Base-by-base conservation (phyloP, 2,888 invertebrate genomes). In the Belgica antarctica region DNA sequence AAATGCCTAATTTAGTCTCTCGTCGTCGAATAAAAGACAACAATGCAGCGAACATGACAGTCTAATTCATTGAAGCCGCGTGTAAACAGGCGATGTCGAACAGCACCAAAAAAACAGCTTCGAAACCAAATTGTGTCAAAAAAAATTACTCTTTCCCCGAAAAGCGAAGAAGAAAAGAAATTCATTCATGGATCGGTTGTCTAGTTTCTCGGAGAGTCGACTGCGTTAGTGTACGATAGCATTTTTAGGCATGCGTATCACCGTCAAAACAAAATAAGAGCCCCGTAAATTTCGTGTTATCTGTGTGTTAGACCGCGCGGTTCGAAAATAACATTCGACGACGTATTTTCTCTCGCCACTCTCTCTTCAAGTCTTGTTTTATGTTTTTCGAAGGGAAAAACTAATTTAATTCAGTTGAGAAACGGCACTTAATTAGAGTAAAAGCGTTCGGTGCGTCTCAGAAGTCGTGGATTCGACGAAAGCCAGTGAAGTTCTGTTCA, bases 251-350 rank as follows among this genome's bases (percentile, higher is more conserved):
- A 68, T 68, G 68, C 68, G 68, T 68, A 68, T 68, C 68, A 31
- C 19, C 52, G 68, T 57, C 68, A 68, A 68, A 68, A 68, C 68
- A 68, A 65, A 46, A 62, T n/a, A 46, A 52, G 27, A 59, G 4
- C 25, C 4, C n/a, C 5, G 57, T 57, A 12, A 27, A 31, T 31
- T 27, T 12, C 19, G 25, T 57, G 52, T 68, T 68, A 68, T 68
- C 68, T 46, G 41, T 65, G 65, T 65, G 46, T 65, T 65, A 27
- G 36, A 68, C 47, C 68, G 68, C 57, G 65, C 68, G 68, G 57
- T 47, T 47, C 10, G 28, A 68, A 68, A 59, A 59, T 22, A 27
- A 59, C n/a, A 59, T 25, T 52, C 52, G 52, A 34, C 46, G 47
- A 68, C 57, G 57, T 68, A 46, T 68, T 22, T 31, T 28, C 52